Conservation (phyloP, 2,888 invertebrate genomes). For the Siphlonurus alternatus region DNA sequence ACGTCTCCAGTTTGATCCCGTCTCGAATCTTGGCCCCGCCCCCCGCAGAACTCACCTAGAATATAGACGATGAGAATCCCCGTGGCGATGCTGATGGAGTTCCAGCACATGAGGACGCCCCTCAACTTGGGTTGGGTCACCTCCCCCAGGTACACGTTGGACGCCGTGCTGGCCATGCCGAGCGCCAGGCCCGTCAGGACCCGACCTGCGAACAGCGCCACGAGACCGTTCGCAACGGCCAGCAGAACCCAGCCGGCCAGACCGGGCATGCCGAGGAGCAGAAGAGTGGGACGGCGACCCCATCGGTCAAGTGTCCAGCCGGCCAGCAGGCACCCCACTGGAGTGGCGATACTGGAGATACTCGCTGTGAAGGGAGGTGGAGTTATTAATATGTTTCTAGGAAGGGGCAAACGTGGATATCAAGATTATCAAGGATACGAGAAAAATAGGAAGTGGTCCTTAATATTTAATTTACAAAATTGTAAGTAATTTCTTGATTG, state of each 20-base stretch:
- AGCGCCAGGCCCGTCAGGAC: conserved; percentile 27
- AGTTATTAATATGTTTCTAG: background rate
- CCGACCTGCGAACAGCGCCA: conserved; percentile 10
- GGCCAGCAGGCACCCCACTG: conserved; percentile 34
- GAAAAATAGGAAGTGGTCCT: background rate
- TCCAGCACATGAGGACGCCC: conserved; percentile 36
- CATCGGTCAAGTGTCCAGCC: conserved; percentile 33
- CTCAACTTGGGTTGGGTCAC: conserved; percentile 28
- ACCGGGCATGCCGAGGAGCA: conserved; percentile 30
- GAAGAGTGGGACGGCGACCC: conserved; percentile 32
- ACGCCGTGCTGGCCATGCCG: conserved; percentile 35
- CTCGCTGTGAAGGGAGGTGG: conserved; percentile 29
- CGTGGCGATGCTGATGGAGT: conserved; percentile 31
- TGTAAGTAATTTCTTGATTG: too few species aligned
- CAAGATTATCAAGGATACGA: background rate
- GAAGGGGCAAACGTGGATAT: background rate
- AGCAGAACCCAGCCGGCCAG: conserved; percentile 35
- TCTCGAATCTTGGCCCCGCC: too few species aligned
- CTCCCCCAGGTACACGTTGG: conserved; percentile 37
- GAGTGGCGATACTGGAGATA: conserved; percentile 34
- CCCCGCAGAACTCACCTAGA: too few species aligned
- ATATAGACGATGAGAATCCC: conserved; percentile 12
- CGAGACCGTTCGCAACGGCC: conserved; percentile 16
- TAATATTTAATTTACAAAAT: background rate
- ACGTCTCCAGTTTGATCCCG: too few species aligned